Conservation (phyloP, 2,113 vertebrate genomes). For the Dicerorhinus sumatrensis region DNA sequence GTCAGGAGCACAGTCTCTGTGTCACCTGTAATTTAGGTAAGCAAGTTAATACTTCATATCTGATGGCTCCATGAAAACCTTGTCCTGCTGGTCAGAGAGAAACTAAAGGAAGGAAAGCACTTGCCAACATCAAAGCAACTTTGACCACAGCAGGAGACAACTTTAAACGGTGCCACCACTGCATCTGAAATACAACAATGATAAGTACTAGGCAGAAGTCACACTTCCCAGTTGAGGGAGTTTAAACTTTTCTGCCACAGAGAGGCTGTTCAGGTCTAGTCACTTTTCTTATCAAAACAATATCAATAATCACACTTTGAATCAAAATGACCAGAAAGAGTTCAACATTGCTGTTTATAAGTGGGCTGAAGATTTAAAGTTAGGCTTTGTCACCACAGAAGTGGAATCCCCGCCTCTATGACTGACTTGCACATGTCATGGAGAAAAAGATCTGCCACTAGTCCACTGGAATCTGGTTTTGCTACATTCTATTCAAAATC, state of each 20-base stretch:
- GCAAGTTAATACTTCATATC: not conserved
- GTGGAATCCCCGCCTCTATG: not conserved
- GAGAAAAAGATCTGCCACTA: not conserved
- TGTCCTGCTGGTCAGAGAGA: not conserved
- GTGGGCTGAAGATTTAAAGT: not conserved
- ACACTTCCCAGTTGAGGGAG: not conserved
- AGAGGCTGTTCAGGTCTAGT: not conserved
- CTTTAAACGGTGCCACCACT: not conserved
- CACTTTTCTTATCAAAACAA: conserved; percentile 29
- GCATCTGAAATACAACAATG: not conserved
- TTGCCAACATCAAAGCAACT: not conserved
- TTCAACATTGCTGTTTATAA: not conserved
- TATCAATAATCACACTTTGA: conserved; percentile 68
- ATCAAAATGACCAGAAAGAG: conserved; percentile 72
- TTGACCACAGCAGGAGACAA: not conserved
- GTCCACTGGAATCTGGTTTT: conserved; percentile 42
- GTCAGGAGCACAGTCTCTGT: conserved; percentile 21
- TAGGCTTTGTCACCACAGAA: not conserved
- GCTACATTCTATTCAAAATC: conserved; percentile 70
- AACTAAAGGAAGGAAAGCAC: not conserved
- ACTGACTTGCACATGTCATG: not conserved
- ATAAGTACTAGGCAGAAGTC: not conserved
- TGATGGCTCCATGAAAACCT: not conserved
- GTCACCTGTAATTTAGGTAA: not conserved
- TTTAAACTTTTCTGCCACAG: rapidly evolving